A percentile compares a stretch with the other conserved stretches of the same genome.
These are phyloP conservation scores for Pantelozetes paolii DNA, from an alignment of 2,888 invertebrate genomes.

Conservation along the genomic window DNA sequence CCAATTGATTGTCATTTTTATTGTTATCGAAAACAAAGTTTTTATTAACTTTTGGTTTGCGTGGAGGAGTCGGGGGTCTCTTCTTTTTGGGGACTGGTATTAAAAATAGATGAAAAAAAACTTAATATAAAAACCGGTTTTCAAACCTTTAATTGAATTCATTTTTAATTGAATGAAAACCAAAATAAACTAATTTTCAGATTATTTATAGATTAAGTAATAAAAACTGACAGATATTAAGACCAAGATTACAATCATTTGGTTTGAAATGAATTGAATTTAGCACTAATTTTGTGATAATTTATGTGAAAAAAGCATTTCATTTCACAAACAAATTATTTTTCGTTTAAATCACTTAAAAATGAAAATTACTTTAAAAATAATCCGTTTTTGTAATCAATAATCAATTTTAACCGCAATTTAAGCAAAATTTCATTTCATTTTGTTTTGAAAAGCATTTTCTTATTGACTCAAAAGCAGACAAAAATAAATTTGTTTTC, in stretches of 20 bases:
- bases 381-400: too few species aligned
- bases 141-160: neutral
- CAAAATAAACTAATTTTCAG: neutral
- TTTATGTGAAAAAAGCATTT: neutral
- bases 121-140: neutral
- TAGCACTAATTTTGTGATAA: neutral
- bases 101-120: neutral
- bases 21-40: constrained; percentile 13
- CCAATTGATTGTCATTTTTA: constrained; percentile 16
- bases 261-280: too few species aligned
- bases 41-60: constrained; percentile 42
- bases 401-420: too few species aligned
- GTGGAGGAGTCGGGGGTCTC: constrained; percentile 44
- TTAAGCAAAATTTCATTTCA: too few species aligned
- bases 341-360: too few species aligned
- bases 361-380: too few species aligned
- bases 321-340: too few species aligned
- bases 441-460: too few species aligned
- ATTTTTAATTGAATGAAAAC: neutral
- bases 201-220: neutral
- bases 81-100: constrained; percentile 36
- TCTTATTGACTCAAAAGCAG: too few species aligned
- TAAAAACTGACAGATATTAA: too few species aligned
- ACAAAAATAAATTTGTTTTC: too few species aligned
- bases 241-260: too few species aligned